Base-by-base conservation (phyloP, 2,888 invertebrate species). In the Andrena praecox region DNA sequence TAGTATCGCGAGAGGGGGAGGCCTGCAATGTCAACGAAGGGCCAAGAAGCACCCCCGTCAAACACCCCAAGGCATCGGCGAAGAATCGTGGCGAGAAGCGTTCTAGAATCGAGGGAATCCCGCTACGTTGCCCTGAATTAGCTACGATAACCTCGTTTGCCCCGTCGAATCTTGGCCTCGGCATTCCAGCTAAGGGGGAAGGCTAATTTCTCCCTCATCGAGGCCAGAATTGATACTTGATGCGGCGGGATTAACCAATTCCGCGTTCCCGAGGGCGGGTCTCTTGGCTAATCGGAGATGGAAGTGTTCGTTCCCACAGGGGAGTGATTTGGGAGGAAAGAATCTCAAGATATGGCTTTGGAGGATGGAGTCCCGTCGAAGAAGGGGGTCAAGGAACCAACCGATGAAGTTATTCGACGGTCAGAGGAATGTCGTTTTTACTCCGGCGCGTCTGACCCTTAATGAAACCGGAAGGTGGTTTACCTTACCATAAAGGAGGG, bases 61-160 rank as follows among this genome's bases (percentile, higher is more conserved):
- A 42, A 42, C 42, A 16, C 79, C 77, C 24, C 24, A 29, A n/a
- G 20, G 60, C 8, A 16, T 10, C 31, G 62, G 50, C 75, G 84
- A 78, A 75, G 56, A 84, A 84, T 83, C 78, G 75, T 60, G 56
- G 42, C 54, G 67, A 82, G 69, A 62, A 52, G 67, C 62, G 64
- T 64, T 52, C 48, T 29, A 52, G 31, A 62, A 27, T 52, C 48
- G 31, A 64, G 78, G 69, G 70, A 56, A 66, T 67, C 70, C 59
- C 54, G 27, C 48, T 24, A 12, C 64, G 69, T 31, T 29, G 73
- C n/a, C 10, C 2, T n/a, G 70, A 78, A 83, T 79, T 71, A 79
- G 77, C 72, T 75, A 76, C 76, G 87, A 87, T 88, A 85, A 87
- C 77, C 77, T 79, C 66, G 76, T 87, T 87, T 80, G 70, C 69